These are phyloP conservation scores for Panopea generosa DNA, from an alignment of 2,888 invertebrate species.

Conservation along the genomic window DNA sequence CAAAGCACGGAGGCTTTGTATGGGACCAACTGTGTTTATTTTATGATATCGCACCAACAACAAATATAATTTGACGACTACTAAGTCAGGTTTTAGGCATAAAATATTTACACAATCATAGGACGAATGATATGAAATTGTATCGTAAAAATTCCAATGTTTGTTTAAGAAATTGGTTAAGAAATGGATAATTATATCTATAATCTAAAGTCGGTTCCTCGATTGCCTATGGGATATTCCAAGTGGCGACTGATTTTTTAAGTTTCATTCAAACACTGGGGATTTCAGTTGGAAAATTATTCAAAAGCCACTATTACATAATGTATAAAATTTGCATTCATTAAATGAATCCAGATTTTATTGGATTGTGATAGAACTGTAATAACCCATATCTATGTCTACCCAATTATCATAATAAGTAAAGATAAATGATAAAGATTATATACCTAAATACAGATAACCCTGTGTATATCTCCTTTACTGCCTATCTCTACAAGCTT, in stretches of 20 bases:
- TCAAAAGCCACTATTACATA: slow-evolving; percentile 28
- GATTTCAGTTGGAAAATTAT: slow-evolving; percentile 38
- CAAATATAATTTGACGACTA: slow-evolving; percentile 34
- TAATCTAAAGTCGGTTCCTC: not conserved
- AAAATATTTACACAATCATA: slow-evolving; percentile 15
- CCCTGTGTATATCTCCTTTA: no score
- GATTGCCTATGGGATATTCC: no score
- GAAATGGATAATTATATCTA: slow-evolving; percentile 18
- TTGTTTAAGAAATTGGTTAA: slow-evolving; percentile 27
- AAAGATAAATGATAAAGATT: no score
- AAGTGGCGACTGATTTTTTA: no score
- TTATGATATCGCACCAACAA: slow-evolving; percentile 47
- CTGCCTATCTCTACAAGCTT: no score
- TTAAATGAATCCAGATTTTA: no score
- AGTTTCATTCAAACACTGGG: slow-evolving; percentile 31
- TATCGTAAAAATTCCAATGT: slow-evolving; percentile 22
- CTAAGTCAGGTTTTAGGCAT: slow-evolving; percentile 11
- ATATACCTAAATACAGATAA: no score
- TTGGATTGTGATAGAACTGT: no score
- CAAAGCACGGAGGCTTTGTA: slow-evolving; percentile 1
- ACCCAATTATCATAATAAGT: no score
- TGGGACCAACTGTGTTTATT: slow-evolving; percentile 35
- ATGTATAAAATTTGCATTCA: slow-evolving; percentile 50
- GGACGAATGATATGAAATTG: slow-evolving; percentile 38
- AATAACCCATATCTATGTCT: no score